Conservation (phyloP, 2,113 vertebrate species). For the Ceyx margarethae region DNA sequence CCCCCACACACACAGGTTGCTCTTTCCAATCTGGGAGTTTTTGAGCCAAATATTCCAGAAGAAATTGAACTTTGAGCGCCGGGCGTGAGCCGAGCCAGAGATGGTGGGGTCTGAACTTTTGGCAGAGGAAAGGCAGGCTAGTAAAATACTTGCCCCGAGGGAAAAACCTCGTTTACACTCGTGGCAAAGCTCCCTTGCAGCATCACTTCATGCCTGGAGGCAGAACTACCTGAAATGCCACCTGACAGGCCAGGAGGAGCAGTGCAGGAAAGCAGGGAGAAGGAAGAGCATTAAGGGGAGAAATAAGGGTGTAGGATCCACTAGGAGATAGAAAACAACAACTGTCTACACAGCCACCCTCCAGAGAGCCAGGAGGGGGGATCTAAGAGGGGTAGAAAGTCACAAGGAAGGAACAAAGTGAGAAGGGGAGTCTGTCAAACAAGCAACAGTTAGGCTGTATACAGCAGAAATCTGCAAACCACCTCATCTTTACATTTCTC, state of each 20-base stretch:
- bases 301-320: neutral
- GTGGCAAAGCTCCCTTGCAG: neutral
- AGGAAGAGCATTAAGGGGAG: neutral
- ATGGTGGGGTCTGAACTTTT: neutral
- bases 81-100: neutral
- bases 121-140: neutral
- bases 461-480: neutral
- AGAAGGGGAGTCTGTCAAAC: constrained; percentile 16
- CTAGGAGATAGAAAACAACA: neutral
- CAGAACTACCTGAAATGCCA: neutral
- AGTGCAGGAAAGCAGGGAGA: neutral
- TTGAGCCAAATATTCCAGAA: neutral
- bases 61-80: neutral
- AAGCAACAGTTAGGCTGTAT: constrained; percentile 18
- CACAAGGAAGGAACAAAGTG: neutral
- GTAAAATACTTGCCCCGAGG: neutral
- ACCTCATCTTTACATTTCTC: constrained; percentile 32
- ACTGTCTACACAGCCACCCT: neutral
- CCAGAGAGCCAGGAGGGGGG: neutral
- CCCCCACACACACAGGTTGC: constrained; percentile 28
- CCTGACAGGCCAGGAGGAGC: constrained; percentile 12
- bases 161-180: neutral
- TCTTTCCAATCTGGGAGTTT: constrained; percentile 34
- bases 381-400: constrained; percentile 3
- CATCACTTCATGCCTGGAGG: neutral